Percentiles rank a stretch among this genome's conserved stretches.
Conservation (phyloP, 1,140 invertebrate species). For the Bicyclus anynana region DNA sequence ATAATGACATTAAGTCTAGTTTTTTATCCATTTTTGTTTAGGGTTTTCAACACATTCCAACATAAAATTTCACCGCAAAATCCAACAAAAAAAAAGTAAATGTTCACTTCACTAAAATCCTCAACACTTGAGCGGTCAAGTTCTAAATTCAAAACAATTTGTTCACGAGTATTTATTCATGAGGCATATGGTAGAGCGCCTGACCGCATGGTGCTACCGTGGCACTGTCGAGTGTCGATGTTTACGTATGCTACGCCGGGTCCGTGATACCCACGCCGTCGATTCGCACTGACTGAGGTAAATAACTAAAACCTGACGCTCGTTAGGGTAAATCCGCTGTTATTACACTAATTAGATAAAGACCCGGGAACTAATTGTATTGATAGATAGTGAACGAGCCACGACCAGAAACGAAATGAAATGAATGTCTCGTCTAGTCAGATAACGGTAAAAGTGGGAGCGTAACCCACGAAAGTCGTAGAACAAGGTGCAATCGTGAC, state of each 20-base stretch:
- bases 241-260: constrained; percentile 46
- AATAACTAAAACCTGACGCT: not conserved
- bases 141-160: constrained; percentile 17
- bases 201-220: constrained; percentile 73
- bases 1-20: constrained; percentile 70
- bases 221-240: constrained; percentile 53
- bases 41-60: constrained; percentile 55
- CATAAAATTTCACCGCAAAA: constrained; percentile 29
- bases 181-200: constrained; percentile 54
- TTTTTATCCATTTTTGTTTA: constrained; percentile 69
- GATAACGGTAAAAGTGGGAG: constrained; percentile 74
- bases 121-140: not conserved
- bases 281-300: constrained; percentile 24
- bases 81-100: not conserved
- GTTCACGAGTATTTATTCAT: constrained; percentile 32
- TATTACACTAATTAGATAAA: constrained; percentile 49
- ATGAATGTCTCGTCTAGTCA: constrained; percentile 51
- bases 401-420: constrained; percentile 66
- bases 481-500: constrained; percentile 50
- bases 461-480: constrained; percentile 67
- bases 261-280: constrained; percentile 17
- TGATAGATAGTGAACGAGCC: constrained; percentile 40
- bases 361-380: constrained; percentile 27
- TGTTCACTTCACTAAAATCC: constrained; percentile 7
- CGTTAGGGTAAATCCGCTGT: constrained; percentile 19